Conservation (phyloP, 1,140 invertebrate species). For the Bradysia coprophila region DNA sequence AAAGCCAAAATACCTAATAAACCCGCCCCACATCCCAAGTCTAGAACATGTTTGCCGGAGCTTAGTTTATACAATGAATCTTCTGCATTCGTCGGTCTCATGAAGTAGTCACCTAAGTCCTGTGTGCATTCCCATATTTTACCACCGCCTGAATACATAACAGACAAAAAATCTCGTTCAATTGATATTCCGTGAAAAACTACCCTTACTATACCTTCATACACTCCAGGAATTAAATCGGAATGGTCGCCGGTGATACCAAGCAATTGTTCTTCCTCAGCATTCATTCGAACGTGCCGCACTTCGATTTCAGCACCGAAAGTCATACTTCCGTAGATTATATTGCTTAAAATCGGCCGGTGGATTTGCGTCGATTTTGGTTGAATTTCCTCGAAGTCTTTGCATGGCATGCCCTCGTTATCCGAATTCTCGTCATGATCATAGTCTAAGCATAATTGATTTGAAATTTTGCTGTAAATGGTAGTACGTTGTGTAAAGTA, state of each 20-base stretch:
- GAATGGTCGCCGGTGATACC: constrained; percentile 36
- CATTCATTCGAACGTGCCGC: too few relatives aligned
- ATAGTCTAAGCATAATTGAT: too few relatives aligned
- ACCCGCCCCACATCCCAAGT: constrained; percentile 76
- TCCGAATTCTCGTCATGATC: too few relatives aligned
- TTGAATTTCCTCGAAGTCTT: too few relatives aligned
- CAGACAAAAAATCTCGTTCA: constrained; percentile 4
- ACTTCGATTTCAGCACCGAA: too few relatives aligned
- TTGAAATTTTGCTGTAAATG: too few relatives aligned
- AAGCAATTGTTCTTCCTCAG: constrained; percentile 16
- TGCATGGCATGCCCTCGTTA: too few relatives aligned
- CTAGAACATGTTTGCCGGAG: constrained; percentile 35
- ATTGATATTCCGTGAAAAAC: constrained; percentile 5
- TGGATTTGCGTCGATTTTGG: too few relatives aligned
- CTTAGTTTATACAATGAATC: constrained; percentile 10
- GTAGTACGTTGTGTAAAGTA: too few relatives aligned
- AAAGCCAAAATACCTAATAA: constrained; percentile 57
- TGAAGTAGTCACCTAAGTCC: constrained; percentile 48
- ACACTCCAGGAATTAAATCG: constrained; percentile 47
- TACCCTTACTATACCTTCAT: constrained; percentile 37
- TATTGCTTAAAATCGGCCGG: too few relatives aligned
- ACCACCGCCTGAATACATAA: constrained; percentile 43
- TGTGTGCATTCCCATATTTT: constrained; percentile 81
- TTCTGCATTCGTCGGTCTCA: constrained; percentile 25
- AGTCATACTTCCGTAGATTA: too few relatives aligned